Base-by-base conservation (phyloP, 37 sponge, comb jelly and placozoan species). In the Tethya wilhelma region DNA sequence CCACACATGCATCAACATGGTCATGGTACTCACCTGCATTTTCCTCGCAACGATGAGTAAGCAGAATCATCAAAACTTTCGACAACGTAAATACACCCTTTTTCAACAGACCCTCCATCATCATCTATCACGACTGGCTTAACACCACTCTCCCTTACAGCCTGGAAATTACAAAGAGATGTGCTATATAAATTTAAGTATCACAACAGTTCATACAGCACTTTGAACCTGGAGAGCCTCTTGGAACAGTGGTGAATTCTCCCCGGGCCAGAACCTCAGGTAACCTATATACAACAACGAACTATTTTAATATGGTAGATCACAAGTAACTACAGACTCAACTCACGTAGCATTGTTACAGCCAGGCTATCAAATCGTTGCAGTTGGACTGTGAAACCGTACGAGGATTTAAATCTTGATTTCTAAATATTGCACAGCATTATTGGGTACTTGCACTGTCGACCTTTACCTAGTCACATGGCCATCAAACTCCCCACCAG, bases 61-160 rank as follows among this genome's bases (percentile, higher is more conserved):
- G 7, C 44, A 11, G 76, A 34, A 42, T 39, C 40, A 49, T 81
- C 82, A 44, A 90, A 90, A 4, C 38, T 60, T 2, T 71, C 86
- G 59, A 90, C 38, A 36, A 90, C 87, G 56, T 90, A 90, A 14
- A 86, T 62, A 36, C 34, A 38, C 0, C 67, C 83, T 63, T 81
- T 87, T 36, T 87, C 81, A 17, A 49, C 56, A n/a, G 53, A 20
- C 9, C 23, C 26, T 25, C 43, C 45, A 33, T 67, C 78, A 3
- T 22, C 67, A 25, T 44, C 70, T 58, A 66, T 69, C 85, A 69
- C 68, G 44, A 67, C 55, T 20, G 60, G 78, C 71, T 77, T 44
- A 58, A 84, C 76, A 9, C 70, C 85, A 6, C 22, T 25, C 55
- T 49, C 55, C 55, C 29, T 34, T 60, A 75, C 38, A 6, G 42